Evolutionary conservation across 2,113 vertebrate species (phyloP).

Genomic region (Seriola dumerili): DNA sequence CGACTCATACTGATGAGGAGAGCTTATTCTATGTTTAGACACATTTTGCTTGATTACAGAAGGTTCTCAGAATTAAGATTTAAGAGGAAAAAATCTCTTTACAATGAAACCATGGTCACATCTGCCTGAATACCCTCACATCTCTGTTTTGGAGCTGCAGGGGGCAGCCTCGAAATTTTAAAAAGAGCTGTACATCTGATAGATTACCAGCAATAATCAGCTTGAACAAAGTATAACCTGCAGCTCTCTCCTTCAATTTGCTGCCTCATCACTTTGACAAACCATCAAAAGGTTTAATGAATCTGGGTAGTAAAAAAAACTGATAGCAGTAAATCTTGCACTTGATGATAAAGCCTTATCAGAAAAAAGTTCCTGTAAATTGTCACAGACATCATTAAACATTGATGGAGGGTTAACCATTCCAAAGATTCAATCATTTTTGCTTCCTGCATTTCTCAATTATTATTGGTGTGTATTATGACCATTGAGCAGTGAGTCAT

Average conservation of each 20-base stretch:
- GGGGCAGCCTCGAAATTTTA: too few species aligned
- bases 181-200: not conserved
- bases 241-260: not conserved
- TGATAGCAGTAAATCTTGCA: not conserved
- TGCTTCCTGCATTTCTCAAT: conserved; percentile 1
- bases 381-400: conserved; percentile 27
- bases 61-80: not conserved
- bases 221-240: conserved; percentile 1
- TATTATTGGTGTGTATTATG: conserved; percentile 53
- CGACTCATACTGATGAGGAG: too few species aligned
- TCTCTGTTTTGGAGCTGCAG: not conserved
- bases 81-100: not conserved
- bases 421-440: not conserved
- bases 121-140: too few species aligned
- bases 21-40: not conserved
- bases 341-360: conserved; percentile 38
- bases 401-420: conserved; percentile 27
- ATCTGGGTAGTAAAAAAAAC: not conserved
- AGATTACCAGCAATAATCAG: not conserved
- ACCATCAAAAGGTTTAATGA: conserved; percentile 4
- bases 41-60: not conserved
- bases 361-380: conserved; percentile 9
- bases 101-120: not conserved
- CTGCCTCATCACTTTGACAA: conserved; percentile 9
- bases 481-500: conserved; percentile 51